Evolutionary conservation across 2,888 invertebrate species (phyloP), one percentile per base, ranked within the genome.

Genomic region (Rhaphigaster nebulosa): DNA sequence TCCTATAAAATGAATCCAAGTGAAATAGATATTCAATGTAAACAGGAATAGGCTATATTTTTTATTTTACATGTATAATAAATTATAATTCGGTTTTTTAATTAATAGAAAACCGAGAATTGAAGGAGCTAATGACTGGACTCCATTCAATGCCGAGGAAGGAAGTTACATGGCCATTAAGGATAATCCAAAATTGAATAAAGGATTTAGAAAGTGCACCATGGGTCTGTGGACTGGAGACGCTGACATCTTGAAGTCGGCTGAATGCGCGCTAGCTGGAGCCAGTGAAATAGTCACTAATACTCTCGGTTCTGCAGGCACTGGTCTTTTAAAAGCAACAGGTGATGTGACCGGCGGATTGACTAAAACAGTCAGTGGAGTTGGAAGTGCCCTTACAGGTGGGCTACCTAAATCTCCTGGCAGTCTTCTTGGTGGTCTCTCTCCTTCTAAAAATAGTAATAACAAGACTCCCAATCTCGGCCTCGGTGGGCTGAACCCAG

Each of bases 141-240:
- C 91, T 41, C 92, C 92, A 15, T 93, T 93, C 56, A 91, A 92
- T n/a, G 91, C 92, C 38, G 92, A 93, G 90, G 91, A 91, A 56
- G 92, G 92, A 60, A 93, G 93, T 91, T 96, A 95, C 92, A 94
- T 96, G n/a, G 94, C 95, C 92, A 94, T 96, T 29, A 93, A 94
- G 56, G 93, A 94, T 0, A 93, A 94, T 89, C 94, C 95, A 26
- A 93, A 94, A 91, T 90, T 94, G 0, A 93, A 93, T 6, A 94
- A 94, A 52, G 92, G 93, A 87, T 94, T 94, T 91, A 93, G 93
- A 29, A 93, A 92, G 93, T 96, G 96, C 93, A 95, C 96, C 93
- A 96, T 96, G 94, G 96, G 95, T 13, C 93, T 96, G 15, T 96
- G 96, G 96, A 95, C 95, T 6, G 96, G 95, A 91, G 94, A 96